Base-by-base conservation (phyloP, 2,888 invertebrate species). In the Acheta domesticus region DNA sequence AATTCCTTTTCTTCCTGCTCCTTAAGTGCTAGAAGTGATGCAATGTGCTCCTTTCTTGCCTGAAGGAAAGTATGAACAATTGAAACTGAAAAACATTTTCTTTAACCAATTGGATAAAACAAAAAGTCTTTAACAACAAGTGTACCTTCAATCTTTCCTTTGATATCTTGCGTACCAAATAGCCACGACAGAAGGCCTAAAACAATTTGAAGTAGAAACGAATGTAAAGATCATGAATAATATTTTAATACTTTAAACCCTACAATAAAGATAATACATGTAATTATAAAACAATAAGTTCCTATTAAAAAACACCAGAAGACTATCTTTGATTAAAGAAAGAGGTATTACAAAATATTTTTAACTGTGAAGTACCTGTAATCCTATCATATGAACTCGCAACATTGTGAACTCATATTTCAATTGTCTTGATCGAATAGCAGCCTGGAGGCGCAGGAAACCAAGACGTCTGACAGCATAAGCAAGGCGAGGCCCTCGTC, bases 371-470 rank as follows among this genome's bases (percentile, higher is more conserved):
- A 12, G 81, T 74, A 89, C 89, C 88, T 97, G 96, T 73, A 97
- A 86, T 75, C 91, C 90, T 49, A 90, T 90, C 82, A 96, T 91
- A 85, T 91, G 90, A 79, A 89, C 89, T 79, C 94, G 90, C 78
- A 94, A 88, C 82, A 91, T 91, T 77, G 91, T 89, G 86, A 94
- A 97, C 14, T 92, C 90, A 83, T 90, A 90, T 49, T 93, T 91
- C 23, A 94, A 86, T 83, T 92, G 91, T 82, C 96, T 90, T 0
- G 96, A 93, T 81, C 92, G 90, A 78, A 96, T 91, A 78, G 92
- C 89, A 1, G 97, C 96, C 86, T 97, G 97, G 50, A 98, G 88
- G 75, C 98, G 90, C 84, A 92, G 90, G 86, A 96, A 96, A 12
- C 97, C 98, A 83, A 91, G 90, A 81, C 89, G 89, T 89, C 94